phyloP scores from a whole-genome alignment of 1,140 invertebrate genomes.

The Drosophila lacertosa region DNA sequence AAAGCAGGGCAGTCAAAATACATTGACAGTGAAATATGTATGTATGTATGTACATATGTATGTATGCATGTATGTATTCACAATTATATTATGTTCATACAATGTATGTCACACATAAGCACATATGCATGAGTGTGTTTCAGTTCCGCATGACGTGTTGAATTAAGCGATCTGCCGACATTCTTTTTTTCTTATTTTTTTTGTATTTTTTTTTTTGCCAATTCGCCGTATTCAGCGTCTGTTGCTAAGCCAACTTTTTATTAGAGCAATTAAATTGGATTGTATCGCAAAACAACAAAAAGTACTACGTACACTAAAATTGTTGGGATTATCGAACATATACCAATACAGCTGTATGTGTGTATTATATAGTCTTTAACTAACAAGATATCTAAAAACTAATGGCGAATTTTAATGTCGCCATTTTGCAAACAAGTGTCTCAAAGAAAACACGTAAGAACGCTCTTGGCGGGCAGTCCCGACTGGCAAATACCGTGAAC shows the following conservation, averaged over 20 bases:
- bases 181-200: constrained; percentile 7
- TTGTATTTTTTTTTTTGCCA: constrained; percentile 8
- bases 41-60: constrained; percentile 16
- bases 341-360: background rate
- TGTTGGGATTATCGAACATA: constrained; percentile 24
- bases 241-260: constrained; percentile 45
- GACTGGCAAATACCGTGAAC: too few species aligned
- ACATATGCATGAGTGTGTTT: constrained; percentile 7
- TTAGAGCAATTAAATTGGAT: constrained; percentile 43
- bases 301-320: constrained; percentile 13
- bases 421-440: constrained; percentile 7
- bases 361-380: background rate
- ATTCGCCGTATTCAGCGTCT: constrained; percentile 25
- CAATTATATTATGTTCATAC: constrained; percentile 3
- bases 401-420: constrained; percentile 14
- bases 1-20: constrained; percentile 57
- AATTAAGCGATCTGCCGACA: constrained; percentile 45
- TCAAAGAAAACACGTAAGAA: background rate
- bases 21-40: constrained; percentile 7
- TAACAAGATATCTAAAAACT: constrained; percentile 2
- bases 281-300: constrained; percentile 30
- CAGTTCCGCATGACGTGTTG: constrained; percentile 46
- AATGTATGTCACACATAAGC: constrained; percentile 10
- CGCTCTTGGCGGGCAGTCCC: too few species aligned
- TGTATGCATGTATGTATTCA: constrained; percentile 7